A percentile compares a stretch with the other conserved stretches of the same genome.
Evolutionary conservation across 2,113 vertebrate species (phyloP).

Genomic region (Empidonax alnorum): DNA sequence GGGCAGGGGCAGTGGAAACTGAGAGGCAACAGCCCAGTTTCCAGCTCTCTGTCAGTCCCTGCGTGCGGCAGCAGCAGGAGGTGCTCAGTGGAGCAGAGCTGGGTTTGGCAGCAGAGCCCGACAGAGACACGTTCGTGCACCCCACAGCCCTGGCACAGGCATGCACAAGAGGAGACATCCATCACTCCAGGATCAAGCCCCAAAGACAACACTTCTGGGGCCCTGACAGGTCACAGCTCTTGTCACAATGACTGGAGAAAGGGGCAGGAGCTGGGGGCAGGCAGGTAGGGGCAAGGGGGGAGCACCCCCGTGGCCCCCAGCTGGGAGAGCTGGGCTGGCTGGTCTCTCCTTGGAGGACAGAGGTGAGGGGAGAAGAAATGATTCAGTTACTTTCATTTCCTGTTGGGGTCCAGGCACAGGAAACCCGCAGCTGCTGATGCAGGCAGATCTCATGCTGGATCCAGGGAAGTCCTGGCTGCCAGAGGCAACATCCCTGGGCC

Average conservation of each 20-base stretch:
- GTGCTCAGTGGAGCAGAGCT: not conserved
- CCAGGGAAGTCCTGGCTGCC: not conserved
- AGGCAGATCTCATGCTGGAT: not conserved
- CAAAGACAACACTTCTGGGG: not conserved
- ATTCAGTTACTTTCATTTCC: not conserved
- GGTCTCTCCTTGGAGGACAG: not conserved
- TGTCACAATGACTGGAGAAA: accelerated
- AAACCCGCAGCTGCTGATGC: not conserved
- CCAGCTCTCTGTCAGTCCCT: not conserved
- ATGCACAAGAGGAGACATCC: not conserved
- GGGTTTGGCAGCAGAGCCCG: not conserved
- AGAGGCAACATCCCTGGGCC: not conserved
- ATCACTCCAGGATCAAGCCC: not conserved
- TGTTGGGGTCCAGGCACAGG: not conserved
- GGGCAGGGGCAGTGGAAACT: not conserved
- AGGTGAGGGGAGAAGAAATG: not conserved
- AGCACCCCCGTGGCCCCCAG: not conserved
- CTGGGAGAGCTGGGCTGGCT: accelerated
- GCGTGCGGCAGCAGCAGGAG: not conserved
- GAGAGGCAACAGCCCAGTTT: not conserved
- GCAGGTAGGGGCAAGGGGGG: not conserved
- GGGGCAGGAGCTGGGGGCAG: not conserved
- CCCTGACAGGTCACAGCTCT: not conserved
- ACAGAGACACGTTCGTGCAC: accelerated
- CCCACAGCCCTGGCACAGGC: not conserved